These are phyloP conservation scores for Numenius arquata DNA, from an alignment of 2,113 vertebrate genomes.

Conservation along the genomic window DNA sequence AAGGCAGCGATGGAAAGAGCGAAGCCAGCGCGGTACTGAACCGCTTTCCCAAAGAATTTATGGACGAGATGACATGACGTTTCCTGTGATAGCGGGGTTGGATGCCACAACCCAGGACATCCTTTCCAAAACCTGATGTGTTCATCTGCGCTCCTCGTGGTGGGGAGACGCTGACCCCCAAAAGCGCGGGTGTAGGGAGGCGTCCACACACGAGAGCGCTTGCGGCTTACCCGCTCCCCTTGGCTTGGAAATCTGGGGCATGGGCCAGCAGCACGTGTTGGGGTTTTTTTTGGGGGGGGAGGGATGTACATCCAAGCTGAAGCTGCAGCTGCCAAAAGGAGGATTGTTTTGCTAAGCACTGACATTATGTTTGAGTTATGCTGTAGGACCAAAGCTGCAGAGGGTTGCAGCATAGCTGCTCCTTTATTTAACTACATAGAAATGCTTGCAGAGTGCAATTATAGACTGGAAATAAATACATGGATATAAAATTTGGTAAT, in stretches of 20 bases:
- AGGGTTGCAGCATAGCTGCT: background rate
- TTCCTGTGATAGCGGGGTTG: background rate
- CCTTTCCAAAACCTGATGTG: background rate
- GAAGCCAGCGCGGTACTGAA: accelerated
- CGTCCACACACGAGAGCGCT: accelerated
- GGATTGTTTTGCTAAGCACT: background rate
- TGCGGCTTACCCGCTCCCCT: background rate
- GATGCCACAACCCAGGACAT: background rate
- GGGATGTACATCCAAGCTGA: background rate
- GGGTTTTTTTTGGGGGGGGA: background rate
- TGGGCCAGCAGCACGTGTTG: background rate
- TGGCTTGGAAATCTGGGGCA: background rate
- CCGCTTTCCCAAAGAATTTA: background rate
- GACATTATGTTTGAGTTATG: background rate
- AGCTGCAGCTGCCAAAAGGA: background rate
- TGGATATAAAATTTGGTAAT: background rate
- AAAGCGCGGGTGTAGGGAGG: accelerated
- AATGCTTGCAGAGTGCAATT: background rate
- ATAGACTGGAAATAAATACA: background rate
- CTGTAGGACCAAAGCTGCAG: background rate
- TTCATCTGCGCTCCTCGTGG: accelerated
- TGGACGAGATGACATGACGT: background rate
- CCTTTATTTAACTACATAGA: background rate
- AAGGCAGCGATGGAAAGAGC: background rate
- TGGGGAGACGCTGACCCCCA: background rate